These are phyloP conservation scores for Chondrosia reniformis DNA, from an alignment of 37 sponge, comb jelly and placozoan species.

Conservation along the genomic window DNA sequence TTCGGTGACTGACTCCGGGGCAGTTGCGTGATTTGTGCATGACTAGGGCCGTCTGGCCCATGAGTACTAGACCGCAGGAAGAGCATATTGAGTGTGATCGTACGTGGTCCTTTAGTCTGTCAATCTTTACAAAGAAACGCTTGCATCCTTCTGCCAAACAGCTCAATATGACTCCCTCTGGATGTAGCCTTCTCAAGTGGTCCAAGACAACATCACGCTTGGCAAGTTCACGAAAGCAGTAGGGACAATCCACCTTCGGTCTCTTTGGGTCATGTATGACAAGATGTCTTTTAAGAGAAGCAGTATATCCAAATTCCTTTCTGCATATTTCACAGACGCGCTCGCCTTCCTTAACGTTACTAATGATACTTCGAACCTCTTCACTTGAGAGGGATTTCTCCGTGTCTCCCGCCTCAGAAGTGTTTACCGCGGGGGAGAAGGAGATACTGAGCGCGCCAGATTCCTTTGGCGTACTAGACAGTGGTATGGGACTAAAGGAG, in stretches of 20 bases:
- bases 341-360: not conserved
- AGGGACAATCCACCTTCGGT: slow-evolving; percentile 36
- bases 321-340: slow-evolving; percentile 47
- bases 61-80: not conserved
- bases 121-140: slow-evolving; percentile 28
- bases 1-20: not conserved
- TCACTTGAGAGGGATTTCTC: not conserved
- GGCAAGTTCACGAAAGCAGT: slow-evolving; percentile 48
- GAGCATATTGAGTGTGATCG: not conserved
- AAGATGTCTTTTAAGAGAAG: slow-evolving; percentile 47
- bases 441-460: too few relatives aligned
- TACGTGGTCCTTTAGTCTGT: not conserved
- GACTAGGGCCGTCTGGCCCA: not conserved
- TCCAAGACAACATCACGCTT: slow-evolving; percentile 46
- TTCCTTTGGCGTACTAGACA: too few relatives aligned
- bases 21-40: too few relatives aligned
- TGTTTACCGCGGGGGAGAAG: too few relatives aligned
- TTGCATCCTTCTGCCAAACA: slow-evolving; percentile 39
- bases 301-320: slow-evolving; percentile 51
- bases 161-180: slow-evolving; percentile 42
- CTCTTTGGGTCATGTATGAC: slow-evolving; percentile 67
- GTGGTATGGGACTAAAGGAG: too few relatives aligned
- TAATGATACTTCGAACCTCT: not conserved
- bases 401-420: not conserved
- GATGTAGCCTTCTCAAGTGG: slow-evolving; percentile 52